Base-by-base conservation (phyloP, 2,888 invertebrate genomes). In the Pollenia griseotomentosa region DNA sequence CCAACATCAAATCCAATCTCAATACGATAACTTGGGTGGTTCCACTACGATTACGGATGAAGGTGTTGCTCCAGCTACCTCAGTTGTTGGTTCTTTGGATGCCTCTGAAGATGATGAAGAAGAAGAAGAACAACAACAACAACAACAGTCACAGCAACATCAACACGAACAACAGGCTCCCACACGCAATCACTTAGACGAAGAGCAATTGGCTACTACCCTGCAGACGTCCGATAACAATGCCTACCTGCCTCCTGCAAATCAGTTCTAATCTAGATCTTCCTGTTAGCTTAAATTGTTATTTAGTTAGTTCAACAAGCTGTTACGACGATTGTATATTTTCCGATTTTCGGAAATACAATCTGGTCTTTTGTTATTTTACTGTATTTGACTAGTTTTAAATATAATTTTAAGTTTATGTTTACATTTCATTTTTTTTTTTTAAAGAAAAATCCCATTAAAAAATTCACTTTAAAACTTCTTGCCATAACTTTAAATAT, bases 1-100 rank as follows among this genome's bases (percentile, higher is more conserved):
- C 4, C 93, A 93, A 88, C 91, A 90, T 12, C 91, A 93, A 90
- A 93, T 93, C 83, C 93, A 93, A 89, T 89, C 92, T 6, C 93
- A 93, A 83, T 93, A 93, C 89, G 93, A 93, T 70, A 90, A 90
- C 53, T 88, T 93, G 88, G 93, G 93, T 40, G 93, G 93, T 57
- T 91, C 89, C 44, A 92, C 93, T 46, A 91, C 91, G 82, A 92
- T 93, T 71, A 91, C 91, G 61, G 93, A 93, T 87, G 93, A 93
- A 86, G 93, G 93, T 53, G 71, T 92, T 81, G 92, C 93, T 14
- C 93, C 92, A 40, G 90, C 93, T 16, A 92, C 92, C 42, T 93
- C 93, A 0, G 93, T 93, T 40, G 91, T 93, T 19, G 93, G 93
- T 6, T 92, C 93, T 0, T 81, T 93, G 81, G 93, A 93, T 83